These are phyloP conservation scores for Aphrocallistes beatrix DNA, from an alignment of 37 sponge, comb jelly and placozoan genomes.

Conservation along the genomic window DNA sequence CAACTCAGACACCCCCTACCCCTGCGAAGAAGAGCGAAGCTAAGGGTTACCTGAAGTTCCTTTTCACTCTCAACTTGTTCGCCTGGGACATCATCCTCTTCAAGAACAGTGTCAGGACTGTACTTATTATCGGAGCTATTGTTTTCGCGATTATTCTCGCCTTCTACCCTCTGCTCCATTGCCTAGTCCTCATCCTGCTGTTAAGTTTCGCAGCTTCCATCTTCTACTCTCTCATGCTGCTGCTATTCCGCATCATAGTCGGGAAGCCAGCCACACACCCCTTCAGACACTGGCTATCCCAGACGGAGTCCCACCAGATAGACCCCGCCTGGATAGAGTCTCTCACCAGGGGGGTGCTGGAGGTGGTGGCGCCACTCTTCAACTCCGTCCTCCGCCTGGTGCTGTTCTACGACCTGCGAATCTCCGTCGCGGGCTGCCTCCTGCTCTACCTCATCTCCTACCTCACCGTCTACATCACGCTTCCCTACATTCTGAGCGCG, in stretches of 20 bases:
- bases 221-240: background rate
- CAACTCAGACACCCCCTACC: background rate
- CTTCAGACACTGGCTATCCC: background rate
- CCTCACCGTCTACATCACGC: background rate
- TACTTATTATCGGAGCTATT: background rate
- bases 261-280: background rate
- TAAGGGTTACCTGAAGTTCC: background rate
- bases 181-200: background rate
- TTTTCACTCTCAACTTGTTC: background rate
- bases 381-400: background rate
- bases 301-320: slow-evolving; percentile 7
- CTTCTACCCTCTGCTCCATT: background rate
- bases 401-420: background rate
- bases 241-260: slow-evolving; percentile 5
- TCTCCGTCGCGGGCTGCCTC: background rate
- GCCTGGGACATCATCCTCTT: background rate
- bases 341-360: background rate
- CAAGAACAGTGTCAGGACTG: background rate
- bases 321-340: background rate
- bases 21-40: background rate
- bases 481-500: background rate
- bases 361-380: background rate
- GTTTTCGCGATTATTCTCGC: background rate
- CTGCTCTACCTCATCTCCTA: background rate
- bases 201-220: slow-evolving; percentile 5